Evolutionary conservation across 2,888 invertebrate species (phyloP).

Genomic region (Rotaria socialis): DNA sequence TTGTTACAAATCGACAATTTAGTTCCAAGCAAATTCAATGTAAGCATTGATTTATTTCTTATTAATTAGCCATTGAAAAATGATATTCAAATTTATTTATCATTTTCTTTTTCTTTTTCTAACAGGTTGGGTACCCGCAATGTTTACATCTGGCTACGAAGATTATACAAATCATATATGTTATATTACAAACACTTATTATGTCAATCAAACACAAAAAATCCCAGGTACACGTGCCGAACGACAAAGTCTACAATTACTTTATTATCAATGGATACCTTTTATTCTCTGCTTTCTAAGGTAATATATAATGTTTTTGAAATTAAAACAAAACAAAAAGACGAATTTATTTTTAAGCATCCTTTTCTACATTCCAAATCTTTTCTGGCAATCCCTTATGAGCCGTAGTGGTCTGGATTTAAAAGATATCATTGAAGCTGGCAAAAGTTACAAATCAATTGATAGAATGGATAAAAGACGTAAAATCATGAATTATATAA

Average conservation of each 20-base stretch:
- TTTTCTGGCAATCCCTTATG: slow-evolving; percentile 44
- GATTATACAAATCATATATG: slow-evolving; percentile 50
- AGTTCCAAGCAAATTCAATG: slow-evolving; percentile 46
- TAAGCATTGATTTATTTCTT: slow-evolving; percentile 1
- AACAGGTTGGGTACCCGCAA: slow-evolving; percentile 48
- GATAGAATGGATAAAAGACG: slow-evolving; percentile 41
- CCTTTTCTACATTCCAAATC: slow-evolving; percentile 45
- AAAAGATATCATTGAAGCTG: slow-evolving; percentile 45
- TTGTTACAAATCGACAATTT: slow-evolving; percentile 46
- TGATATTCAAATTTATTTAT: too few species aligned
- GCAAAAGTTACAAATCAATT: slow-evolving; percentile 44
- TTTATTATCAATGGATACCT: slow-evolving; percentile 47
- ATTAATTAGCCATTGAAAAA: too few species aligned
- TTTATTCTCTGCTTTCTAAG: slow-evolving; percentile 40
- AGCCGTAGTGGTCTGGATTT: slow-evolving; percentile 41
- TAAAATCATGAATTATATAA: slow-evolving; percentile 46
- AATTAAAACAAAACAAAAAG: too few species aligned
- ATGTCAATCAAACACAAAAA: slow-evolving; percentile 45
- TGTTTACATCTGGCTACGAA: slow-evolving; percentile 49
- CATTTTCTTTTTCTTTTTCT: neutral
- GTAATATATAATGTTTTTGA: neutral
- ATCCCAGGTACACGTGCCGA: slow-evolving; percentile 35
- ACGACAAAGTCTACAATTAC: slow-evolving; percentile 32
- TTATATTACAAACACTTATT: slow-evolving; percentile 50
- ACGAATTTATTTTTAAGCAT: slow-evolving; percentile 37